Evolutionary conservation across 2,797 vertebrate species (phyloP).

Genomic region (Smutsia gigantea): DNA sequence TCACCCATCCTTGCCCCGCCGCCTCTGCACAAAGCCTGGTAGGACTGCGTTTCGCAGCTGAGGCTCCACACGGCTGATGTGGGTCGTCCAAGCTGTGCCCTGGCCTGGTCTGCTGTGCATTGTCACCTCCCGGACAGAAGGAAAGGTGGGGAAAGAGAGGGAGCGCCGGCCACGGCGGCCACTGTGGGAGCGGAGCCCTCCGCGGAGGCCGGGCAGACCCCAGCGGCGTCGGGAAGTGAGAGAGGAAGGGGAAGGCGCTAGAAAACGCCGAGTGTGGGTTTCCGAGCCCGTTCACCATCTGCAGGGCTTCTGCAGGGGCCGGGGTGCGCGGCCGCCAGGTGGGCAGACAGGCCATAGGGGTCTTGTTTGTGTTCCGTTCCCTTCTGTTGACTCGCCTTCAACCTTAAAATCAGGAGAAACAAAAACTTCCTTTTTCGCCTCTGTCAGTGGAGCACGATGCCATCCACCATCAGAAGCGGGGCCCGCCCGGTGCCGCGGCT

Average conservation of each 20-base stretch:
- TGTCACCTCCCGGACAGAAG: background rate
- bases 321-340: fast-evolving
- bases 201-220: background rate
- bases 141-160: background rate
- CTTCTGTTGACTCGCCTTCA: background rate
- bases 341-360: no score
- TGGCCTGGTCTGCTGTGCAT: background rate
- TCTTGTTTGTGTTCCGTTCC: background rate
- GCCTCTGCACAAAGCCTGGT: background rate
- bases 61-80: background rate
- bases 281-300: background rate
- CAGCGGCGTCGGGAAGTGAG: conserved; percentile 9
- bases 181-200: background rate
- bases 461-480: background rate
- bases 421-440: background rate
- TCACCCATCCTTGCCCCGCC: background rate
- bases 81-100: background rate
- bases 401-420: background rate
- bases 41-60: conserved; percentile 11
- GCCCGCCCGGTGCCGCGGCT: fast-evolving
- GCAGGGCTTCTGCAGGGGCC: background rate
- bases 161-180: no score
- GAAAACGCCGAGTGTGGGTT: conserved; percentile 46
- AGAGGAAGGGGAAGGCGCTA: background rate
- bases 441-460: background rate